These are phyloP conservation scores for Dendroctonus valens DNA, from an alignment of 1,140 invertebrate species.

Conservation along the genomic window DNA sequence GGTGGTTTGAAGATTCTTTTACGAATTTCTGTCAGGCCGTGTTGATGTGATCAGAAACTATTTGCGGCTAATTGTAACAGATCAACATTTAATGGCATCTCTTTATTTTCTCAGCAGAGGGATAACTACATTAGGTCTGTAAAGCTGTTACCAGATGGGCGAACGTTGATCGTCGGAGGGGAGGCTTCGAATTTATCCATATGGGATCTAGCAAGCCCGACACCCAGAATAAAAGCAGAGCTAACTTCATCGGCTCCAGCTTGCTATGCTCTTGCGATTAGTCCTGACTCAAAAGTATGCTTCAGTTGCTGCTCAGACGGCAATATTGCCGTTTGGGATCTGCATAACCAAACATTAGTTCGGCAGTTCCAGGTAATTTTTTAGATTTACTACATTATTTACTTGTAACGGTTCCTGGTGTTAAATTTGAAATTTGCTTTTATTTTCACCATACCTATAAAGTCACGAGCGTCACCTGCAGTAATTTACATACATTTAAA, in stretches of 20 bases:
- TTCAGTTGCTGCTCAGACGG: constrained; percentile 98
- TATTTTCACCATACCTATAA: too few species aligned
- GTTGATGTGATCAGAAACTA: too few species aligned
- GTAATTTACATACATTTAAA: too few species aligned
- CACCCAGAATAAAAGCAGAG: constrained; percentile 88
- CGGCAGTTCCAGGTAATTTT: constrained; percentile 77
- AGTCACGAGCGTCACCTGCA: too few species aligned
- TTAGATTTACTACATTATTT: neutral
- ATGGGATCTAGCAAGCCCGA: constrained; percentile 85
- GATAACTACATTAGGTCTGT: constrained; percentile 92
- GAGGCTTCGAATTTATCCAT: constrained; percentile 88
- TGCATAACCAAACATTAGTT: constrained; percentile 91
- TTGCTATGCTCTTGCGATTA: constrained; percentile 90
- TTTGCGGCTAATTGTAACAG: too few species aligned
- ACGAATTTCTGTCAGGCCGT: too few species aligned
- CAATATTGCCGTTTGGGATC: constrained; percentile 95
- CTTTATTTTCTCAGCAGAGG: constrained; percentile 56
- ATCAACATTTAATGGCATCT: too few species aligned
- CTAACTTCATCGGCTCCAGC: constrained; percentile 90
- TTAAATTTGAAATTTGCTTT: too few species aligned
- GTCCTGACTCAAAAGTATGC: constrained; percentile 89
- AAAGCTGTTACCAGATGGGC: constrained; percentile 85
- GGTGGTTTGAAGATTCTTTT: too few species aligned
- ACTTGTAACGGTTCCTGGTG: neutral
- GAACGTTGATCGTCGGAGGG: constrained; percentile 89